Evolutionary conservation across 2,797 vertebrate genomes (phyloP).

Genomic region (Chaetophractus vellerosus): DNA sequence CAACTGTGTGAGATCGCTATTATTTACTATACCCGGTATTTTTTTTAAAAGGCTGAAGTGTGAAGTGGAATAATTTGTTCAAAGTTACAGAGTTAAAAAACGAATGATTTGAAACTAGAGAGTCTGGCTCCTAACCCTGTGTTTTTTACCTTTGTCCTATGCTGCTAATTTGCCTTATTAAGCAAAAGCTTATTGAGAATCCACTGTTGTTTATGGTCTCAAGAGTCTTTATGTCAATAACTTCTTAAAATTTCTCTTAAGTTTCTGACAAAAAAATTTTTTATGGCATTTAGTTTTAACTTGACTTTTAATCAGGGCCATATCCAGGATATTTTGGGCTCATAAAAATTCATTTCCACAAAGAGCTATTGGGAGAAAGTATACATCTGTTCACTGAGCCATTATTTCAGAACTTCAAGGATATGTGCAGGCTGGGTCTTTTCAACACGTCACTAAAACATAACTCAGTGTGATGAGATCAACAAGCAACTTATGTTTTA

Average conservation of each 20-base stretch:
- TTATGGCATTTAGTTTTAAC: slow-evolving; percentile 63
- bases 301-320: slow-evolving; percentile 68
- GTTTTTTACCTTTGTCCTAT: not conserved
- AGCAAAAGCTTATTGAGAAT: slow-evolving; percentile 55
- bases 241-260: slow-evolving; percentile 38
- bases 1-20: not conserved
- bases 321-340: slow-evolving; percentile 62
- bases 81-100: slow-evolving; percentile 24
- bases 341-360: slow-evolving; percentile 72
- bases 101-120: not conserved
- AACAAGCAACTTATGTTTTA: slow-evolving; percentile 71
- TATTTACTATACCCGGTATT: not conserved
- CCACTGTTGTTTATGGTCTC: slow-evolving; percentile 33
- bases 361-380: slow-evolving; percentile 54
- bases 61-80: slow-evolving; percentile 11
- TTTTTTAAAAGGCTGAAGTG: slow-evolving; percentile 37
- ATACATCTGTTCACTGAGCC: slow-evolving; percentile 69
- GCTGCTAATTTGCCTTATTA: slow-evolving; percentile 14
- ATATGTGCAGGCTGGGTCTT: slow-evolving; percentile 56
- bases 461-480: slow-evolving; percentile 72
- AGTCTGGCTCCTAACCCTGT: not conserved
- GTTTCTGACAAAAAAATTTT: not conserved
- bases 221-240: slow-evolving; percentile 37
- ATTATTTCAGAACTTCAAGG: slow-evolving; percentile 72
- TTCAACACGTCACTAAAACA: slow-evolving; percentile 55